Base-by-base conservation (phyloP, 2,113 vertebrate species). In the Callaeas wilsoni region DNA sequence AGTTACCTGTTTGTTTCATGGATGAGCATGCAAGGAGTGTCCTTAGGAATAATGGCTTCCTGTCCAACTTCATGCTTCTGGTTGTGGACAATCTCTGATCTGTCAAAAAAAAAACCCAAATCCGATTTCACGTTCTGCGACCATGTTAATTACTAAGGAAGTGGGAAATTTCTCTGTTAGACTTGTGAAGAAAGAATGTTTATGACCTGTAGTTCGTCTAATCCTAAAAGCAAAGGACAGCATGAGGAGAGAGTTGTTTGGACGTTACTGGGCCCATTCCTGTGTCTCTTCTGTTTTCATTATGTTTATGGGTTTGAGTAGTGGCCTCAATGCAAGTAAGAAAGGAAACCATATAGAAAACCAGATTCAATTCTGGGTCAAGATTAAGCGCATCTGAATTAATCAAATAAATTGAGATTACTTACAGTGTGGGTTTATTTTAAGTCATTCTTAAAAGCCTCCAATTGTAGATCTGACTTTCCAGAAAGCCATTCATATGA, bases 51-150 rank as follows among this genome's bases (percentile, higher is more conserved):
- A 81, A 52, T 39, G 27, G 20, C 12, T 69, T 77, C 16, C 32
- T 84, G 30, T 76, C 44, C 16, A 79, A 4, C 30, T 67, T 80
- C 8, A 19, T 65, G n/a, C 13, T 65, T 74, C 55, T 88, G 13
- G 15, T 62, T 78, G 16, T 57, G 29, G 25, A 16, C n/a, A 27
- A 1, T 44, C 30, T 71, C 56, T 56, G 14, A 30, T 55, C 8
- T 78, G 81, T 37, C 13, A 81, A 20, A 59, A 52, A 23, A 26
- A 32, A 60, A 30, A 13, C 35, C 3, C 9, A n/a, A 65, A 19
- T 16, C 25, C 47, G 19, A 53, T 71, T 37, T 30, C 19, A 10
- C 0, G 0, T 57, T 62, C 25, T 71, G 39, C 13, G 8, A 21
- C 20, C 3, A 1, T 85, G 23, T 60, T 46, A 42, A 30, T 64